Percentiles rank a stretch among this genome's conserved stretches.
Conservation (phyloP, 2,888 invertebrate species). For the Leptopterna dolabrata region DNA sequence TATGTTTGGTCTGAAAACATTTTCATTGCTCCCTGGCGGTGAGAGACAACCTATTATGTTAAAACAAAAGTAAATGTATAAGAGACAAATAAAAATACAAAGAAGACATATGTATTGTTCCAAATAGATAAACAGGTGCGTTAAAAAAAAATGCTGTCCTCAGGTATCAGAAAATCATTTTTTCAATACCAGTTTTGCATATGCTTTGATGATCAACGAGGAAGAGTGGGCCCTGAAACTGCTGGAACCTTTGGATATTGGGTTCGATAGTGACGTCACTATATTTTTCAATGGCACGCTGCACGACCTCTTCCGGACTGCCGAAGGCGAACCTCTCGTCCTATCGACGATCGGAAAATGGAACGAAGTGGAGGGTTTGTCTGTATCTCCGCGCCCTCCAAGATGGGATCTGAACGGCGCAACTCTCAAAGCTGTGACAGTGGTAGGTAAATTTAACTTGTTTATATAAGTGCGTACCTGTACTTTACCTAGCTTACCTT, state of each 20-base stretch:
- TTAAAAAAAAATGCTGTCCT: background rate
- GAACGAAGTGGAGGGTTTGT: background rate
- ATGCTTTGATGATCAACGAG: background rate
- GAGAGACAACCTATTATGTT: too few species aligned
- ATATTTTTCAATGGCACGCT: background rate
- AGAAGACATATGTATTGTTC: too few species aligned
- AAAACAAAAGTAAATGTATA: too few species aligned
- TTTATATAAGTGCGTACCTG: too few species aligned
- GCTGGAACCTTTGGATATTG: background rate
- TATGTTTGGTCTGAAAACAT: too few species aligned
- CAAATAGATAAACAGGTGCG: too few species aligned
- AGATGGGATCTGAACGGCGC: background rate
- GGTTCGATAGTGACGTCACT: constrained; percentile 20
- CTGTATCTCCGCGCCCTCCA: background rate
- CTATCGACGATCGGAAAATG: background rate
- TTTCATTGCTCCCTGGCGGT: too few species aligned
- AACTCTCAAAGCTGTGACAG: background rate
- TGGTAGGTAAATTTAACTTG: background rate
- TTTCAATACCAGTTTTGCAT: background rate
- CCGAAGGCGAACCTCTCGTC: background rate
- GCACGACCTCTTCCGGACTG: background rate
- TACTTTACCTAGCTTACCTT: too few species aligned
- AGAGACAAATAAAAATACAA: too few species aligned
- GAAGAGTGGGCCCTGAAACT: background rate
- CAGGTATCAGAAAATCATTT: background rate